Conservation (phyloP, 2,113 vertebrate genomes). For the Halcyon senegalensis region DNA sequence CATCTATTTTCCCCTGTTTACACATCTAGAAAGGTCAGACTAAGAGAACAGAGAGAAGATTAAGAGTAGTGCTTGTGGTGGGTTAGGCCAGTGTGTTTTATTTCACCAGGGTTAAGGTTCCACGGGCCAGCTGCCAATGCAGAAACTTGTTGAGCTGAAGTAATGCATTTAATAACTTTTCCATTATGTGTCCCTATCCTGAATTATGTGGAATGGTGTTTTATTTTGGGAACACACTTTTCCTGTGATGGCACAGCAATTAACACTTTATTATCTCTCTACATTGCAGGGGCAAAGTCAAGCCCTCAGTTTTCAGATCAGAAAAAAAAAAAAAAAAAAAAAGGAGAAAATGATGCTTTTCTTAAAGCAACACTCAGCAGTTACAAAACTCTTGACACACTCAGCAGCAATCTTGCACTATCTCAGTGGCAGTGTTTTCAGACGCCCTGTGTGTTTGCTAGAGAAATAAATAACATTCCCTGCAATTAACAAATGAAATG, state of each 20-base stretch:
- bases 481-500: constrained; percentile 53
- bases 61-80: background rate
- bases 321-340: background rate
- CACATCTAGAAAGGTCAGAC: background rate
- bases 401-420: background rate
- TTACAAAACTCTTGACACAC: background rate
- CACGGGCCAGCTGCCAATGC: background rate
- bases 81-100: background rate
- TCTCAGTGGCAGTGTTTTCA: background rate
- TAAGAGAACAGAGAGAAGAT: background rate
- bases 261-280: background rate
- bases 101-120: background rate
- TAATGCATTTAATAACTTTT: background rate
- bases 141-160: background rate
- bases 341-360: background rate
- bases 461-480: constrained; percentile 36
- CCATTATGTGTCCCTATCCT: background rate
- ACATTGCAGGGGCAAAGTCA: background rate
- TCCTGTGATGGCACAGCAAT: background rate
- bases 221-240: background rate
- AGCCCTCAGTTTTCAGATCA: background rate
- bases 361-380: background rate
- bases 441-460: background rate
- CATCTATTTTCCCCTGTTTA: background rate
- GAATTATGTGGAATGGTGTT: background rate